Conservation (phyloP, 2,888 invertebrate genomes). For the Drosophila pseudotalamancana region DNA sequence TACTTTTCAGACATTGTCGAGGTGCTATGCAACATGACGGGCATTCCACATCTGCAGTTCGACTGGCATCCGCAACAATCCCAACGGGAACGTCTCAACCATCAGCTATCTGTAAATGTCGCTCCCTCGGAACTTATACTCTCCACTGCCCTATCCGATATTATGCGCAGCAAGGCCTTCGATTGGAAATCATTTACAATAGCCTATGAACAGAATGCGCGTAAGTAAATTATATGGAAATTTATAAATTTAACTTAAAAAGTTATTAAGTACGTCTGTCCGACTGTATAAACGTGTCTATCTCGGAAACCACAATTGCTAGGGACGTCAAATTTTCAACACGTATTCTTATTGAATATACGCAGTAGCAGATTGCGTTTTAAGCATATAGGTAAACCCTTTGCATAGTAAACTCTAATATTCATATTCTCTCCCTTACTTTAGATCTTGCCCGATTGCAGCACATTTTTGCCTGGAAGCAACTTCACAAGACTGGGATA, state of each 20-base stretch:
- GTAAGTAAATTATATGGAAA: constrained; percentile 83
- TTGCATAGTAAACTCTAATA: too few species aligned
- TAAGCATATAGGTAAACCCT: too few species aligned
- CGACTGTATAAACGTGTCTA: too few species aligned
- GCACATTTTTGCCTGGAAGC: constrained; percentile 90
- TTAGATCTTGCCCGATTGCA: constrained; percentile 88
- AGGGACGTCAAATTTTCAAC: too few species aligned
- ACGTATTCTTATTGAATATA: too few species aligned
- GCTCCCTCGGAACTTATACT: constrained; percentile 89
- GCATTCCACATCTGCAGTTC: constrained; percentile 88
- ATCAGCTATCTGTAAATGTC: constrained; percentile 88
- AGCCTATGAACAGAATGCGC: constrained; percentile 92
- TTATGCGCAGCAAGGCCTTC: constrained; percentile 87
- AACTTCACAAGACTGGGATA: constrained; percentile 88
- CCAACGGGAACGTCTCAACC: constrained; percentile 81
- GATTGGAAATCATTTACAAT: constrained; percentile 93
- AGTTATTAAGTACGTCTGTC: too few species aligned
- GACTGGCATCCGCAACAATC: constrained; percentile 86
- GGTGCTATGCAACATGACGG: constrained; percentile 87
- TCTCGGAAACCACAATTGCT: too few species aligned
- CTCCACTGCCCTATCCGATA: constrained; percentile 89
- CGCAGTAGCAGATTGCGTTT: too few species aligned
- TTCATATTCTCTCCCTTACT: background rate
- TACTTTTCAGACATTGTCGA: constrained; percentile 81
- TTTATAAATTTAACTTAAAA: too few species aligned